Evolutionary conservation across 2,888 invertebrate species (phyloP).

Genomic region (Leptinotarsa rubiginosa): DNA sequence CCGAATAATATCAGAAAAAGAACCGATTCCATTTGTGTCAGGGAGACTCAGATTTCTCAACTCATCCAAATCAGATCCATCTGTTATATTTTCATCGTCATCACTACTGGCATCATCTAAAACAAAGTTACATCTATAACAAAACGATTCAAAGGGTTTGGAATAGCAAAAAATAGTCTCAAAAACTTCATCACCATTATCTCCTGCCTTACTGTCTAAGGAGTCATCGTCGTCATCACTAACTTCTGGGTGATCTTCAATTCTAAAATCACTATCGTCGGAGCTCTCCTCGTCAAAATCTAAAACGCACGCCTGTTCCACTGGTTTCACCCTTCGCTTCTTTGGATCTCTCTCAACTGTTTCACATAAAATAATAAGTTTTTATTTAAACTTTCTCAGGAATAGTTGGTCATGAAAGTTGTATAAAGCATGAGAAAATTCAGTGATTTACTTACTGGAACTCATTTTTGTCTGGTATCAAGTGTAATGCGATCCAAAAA

Average conservation of each 20-base stretch:
- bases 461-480: conserved; percentile 27
- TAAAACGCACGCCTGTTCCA: conserved; percentile 78
- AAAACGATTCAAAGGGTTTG: background rate
- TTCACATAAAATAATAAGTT: conserved; percentile 23
- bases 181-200: conserved; percentile 59
- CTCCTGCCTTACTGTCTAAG: conserved; percentile 72
- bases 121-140: conserved; percentile 20
- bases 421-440: conserved; percentile 9
- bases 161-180: background rate
- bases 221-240: conserved; percentile 85
- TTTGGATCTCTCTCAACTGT: conserved; percentile 79
- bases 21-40: conserved; percentile 59
- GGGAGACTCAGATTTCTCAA: conserved; percentile 54
- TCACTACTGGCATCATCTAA: conserved; percentile 53
- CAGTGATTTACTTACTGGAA: conserved; percentile 35
- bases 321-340: conserved; percentile 81
- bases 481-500: background rate
- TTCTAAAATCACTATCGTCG: conserved; percentile 94
- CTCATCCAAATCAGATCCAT: conserved; percentile 56
- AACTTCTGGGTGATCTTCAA: conserved; percentile 84
- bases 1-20: conserved; percentile 69
- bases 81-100: conserved; percentile 62
- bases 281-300: conserved; percentile 93
- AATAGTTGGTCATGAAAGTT: background rate
- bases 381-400: conserved; percentile 18